A percentile compares a stretch with the other conserved stretches of the same genome.
Conservation (phyloP, 1,140 invertebrate genomes). For the Steinernema feltiae region DNA sequence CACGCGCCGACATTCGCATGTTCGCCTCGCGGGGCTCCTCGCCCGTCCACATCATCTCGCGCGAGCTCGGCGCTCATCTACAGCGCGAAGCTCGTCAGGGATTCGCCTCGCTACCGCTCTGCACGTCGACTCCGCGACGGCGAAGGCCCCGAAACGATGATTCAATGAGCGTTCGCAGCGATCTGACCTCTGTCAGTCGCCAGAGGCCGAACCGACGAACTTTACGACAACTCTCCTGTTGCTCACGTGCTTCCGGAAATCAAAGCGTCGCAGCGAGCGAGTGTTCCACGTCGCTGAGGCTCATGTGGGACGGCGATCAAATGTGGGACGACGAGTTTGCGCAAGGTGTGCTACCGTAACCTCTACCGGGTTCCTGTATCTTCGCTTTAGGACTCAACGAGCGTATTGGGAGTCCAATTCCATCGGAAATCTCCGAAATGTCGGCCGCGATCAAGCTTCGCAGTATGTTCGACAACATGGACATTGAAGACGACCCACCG, state of each 20-base stretch:
- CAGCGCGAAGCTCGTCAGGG: not conserved
- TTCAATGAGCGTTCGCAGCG: not conserved
- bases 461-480: not conserved
- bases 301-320: conserved; percentile 7
- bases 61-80: not conserved
- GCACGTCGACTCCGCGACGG: not conserved
- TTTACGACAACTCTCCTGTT: not conserved
- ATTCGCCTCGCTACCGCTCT: not conserved
- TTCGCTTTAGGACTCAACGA: too few species aligned
- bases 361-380: too few species aligned
- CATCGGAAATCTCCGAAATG: not conserved
- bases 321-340: conserved; percentile 7
- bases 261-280: not conserved
- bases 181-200: not conserved
- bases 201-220: not conserved
- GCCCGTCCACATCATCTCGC: not conserved
- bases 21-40: not conserved
- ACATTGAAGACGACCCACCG: not conserved
- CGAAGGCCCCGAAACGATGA: not conserved
- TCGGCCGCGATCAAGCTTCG: not conserved
- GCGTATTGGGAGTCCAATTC: not conserved
- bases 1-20: not conserved
- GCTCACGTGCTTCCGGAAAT: not conserved
- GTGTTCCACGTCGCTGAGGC: not conserved
- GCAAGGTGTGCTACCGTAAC: too few species aligned